These are phyloP conservation scores for Procambarus virginalis DNA, from an alignment of 1,140 invertebrate genomes.

Conservation along the genomic window DNA sequence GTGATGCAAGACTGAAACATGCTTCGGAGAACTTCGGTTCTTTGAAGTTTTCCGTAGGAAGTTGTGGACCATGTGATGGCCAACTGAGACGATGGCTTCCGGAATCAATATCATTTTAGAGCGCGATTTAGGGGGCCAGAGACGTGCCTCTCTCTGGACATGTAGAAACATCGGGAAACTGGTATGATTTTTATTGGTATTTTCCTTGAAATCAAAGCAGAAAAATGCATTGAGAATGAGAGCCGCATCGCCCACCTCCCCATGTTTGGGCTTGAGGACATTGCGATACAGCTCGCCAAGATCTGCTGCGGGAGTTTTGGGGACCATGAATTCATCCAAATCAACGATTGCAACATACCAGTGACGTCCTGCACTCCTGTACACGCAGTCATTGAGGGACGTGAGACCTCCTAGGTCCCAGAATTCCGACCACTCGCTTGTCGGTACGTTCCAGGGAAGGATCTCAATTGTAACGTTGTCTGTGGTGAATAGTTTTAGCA, in stretches of 20 bases:
- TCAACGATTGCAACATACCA: constrained; percentile 52
- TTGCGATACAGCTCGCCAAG: constrained; percentile 44
- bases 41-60: constrained; percentile 35
- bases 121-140: constrained; percentile 58
- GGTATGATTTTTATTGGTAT: not conserved
- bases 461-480: constrained; percentile 30
- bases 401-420: constrained; percentile 62
- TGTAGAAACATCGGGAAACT: constrained; percentile 36
- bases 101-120: constrained; percentile 63
- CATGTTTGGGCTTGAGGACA: constrained; percentile 42
- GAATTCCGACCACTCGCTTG: constrained; percentile 34
- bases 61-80: constrained; percentile 67
- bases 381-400: constrained; percentile 62
- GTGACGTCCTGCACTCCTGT: constrained; percentile 30
- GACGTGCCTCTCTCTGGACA: constrained; percentile 27
- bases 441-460: constrained; percentile 58
- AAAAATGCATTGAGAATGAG: constrained; percentile 60
- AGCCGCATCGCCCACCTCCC: constrained; percentile 49
- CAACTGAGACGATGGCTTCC: constrained; percentile 34
- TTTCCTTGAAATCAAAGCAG: constrained; percentile 58
- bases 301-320: not conserved
- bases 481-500: not conserved
- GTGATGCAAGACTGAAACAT: constrained; percentile 53
- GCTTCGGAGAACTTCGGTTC: constrained; percentile 42
- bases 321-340: constrained; percentile 65